Evolutionary conservation across 2,797 vertebrate species (phyloP), one percentile per base, ranked within the genome.

Genomic region (Pteronotus mesoamericanus): DNA sequence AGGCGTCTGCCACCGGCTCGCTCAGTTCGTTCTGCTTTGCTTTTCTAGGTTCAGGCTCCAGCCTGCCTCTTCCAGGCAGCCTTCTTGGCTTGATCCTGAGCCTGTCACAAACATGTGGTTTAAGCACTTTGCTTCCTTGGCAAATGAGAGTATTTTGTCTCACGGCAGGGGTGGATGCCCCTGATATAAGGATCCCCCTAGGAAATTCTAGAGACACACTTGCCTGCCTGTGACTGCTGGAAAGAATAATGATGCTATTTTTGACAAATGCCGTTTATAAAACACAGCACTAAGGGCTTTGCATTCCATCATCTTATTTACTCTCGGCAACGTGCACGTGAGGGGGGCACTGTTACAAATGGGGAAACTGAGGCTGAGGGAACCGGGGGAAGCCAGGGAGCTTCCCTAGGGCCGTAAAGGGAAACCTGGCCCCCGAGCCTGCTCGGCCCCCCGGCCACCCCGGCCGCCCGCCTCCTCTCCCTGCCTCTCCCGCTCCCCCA

Each of bases 371-470:
- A 37, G 57, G 80, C 75, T 37, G 29, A 5, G 32, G 39, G 80
- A 11, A 16, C 24, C 7, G 3, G 57, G 46, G 19, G 34, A 3
- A 7, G 3, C 5, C 34, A 3, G 16, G 24, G 26, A 0, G 51
- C 37, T 9, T 3, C 71, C 34, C 29, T 34, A 0, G 1, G 12
- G 29, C 19, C 1, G 0, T 0, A 18, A 37, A 1, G 42, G 12
- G 24, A 8, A 6, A 29, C 57, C 80, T 9, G 42, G 59, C 42
- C 22, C 29, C 57, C 29, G 19, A 8, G 26, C 21, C 26, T 9
- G 10, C 1, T 3, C 37, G 4, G 12, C 3, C 2, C 2, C 5
- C 5, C 0, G 1, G 21, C 8, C n/a, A n/a, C n/a, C 16, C 15
- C 12, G 2, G 12, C 9, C 34, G 22, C 74, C 61, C 3, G 9